Conservation (phyloP, 2,113 vertebrate genomes). For the Sapayoa aenigma region DNA sequence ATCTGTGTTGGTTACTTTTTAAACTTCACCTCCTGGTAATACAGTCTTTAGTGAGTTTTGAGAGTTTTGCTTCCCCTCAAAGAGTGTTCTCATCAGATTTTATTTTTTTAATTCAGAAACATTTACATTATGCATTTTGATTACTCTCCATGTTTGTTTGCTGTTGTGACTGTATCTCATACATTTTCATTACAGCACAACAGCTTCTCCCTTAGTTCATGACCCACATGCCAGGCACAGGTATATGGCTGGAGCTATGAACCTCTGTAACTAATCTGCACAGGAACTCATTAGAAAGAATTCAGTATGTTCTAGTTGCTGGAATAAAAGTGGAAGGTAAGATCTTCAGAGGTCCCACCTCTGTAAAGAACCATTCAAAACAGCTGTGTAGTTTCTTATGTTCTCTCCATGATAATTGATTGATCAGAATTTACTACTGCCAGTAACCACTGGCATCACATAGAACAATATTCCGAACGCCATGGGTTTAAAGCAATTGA, state of each 20-base stretch:
- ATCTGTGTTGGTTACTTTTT: no score
- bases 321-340: neutral
- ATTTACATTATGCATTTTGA: neutral
- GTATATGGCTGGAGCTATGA: neutral
- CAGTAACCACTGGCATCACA: neutral
- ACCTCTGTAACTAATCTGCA: neutral
- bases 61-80: neutral
- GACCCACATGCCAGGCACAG: neutral
- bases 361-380: neutral
- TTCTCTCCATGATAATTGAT: neutral
- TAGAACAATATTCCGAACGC: neutral
- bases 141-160: neutral
- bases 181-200: neutral
- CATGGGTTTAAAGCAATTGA: neutral
- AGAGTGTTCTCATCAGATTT: rapidly evolving
- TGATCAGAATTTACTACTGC: neutral
- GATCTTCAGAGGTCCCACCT: neutral
- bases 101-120: neutral
- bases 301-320: neutral
- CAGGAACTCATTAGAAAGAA: neutral
- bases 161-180: neutral
- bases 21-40: neutral
- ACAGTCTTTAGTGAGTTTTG: neutral
- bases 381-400: neutral
- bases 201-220: neutral